Conservation (phyloP, 2,888 invertebrate species). For the Chrysolina haemoptera region DNA sequence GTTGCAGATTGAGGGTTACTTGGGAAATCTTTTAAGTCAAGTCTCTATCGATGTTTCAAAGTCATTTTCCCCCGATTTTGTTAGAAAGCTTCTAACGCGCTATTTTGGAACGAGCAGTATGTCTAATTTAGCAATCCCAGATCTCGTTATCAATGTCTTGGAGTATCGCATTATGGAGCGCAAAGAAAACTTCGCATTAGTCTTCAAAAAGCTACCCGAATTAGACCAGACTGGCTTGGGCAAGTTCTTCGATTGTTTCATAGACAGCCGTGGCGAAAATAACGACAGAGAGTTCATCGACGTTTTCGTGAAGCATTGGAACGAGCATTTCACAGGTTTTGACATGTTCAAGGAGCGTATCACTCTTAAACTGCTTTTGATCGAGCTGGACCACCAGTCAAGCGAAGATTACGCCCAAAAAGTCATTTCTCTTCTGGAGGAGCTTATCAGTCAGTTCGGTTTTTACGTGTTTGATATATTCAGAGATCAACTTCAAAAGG, state of each 20-base stretch:
- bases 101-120: constrained; percentile 25
- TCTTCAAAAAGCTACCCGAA: constrained; percentile 4
- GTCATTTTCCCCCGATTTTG: constrained; percentile 24
- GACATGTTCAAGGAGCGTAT: constrained; percentile 28
- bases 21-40: constrained; percentile 19
- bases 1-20: constrained; percentile 30
- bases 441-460: constrained; percentile 27
- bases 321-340: constrained; percentile 23
- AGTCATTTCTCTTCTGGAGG: constrained; percentile 29
- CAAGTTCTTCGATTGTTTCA: background rate
- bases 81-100: constrained; percentile 25
- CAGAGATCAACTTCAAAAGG: background rate
- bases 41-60: constrained; percentile 27
- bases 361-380: constrained; percentile 20
- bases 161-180: constrained; percentile 28
- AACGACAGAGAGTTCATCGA: constrained; percentile 13
- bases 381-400: constrained; percentile 1
- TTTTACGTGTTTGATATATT: constrained; percentile 33
- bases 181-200: constrained; percentile 23
- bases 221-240: background rate
- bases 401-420: constrained; percentile 3
- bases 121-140: background rate
- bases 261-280: background rate
- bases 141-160: constrained; percentile 29
- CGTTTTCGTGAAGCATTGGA: constrained; percentile 34